These are phyloP conservation scores for Seira sanloemensis DNA, from an alignment of 2,888 invertebrate species.

Conservation along the genomic window DNA sequence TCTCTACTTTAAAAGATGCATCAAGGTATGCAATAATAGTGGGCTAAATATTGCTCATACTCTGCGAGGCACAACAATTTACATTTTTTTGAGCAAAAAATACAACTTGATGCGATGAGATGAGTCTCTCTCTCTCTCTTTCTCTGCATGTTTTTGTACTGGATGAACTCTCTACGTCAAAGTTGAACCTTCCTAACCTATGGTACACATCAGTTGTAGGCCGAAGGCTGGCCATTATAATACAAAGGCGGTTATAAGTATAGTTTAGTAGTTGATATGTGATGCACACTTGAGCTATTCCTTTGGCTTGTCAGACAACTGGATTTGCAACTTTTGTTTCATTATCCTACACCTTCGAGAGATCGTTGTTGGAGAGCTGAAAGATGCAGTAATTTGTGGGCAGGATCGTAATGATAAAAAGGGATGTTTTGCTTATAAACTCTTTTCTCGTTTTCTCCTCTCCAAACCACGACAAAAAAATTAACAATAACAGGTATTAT, in stretches of 20 bases:
- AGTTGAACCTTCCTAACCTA: conserved; percentile 61
- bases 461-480: neutral
- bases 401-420: conserved; percentile 17
- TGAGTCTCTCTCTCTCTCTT: neutral
- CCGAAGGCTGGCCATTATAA: conserved; percentile 33
- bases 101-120: neutral
- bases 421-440: neutral
- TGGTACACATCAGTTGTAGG: conserved; percentile 47
- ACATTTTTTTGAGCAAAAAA: neutral
- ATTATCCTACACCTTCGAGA: neutral
- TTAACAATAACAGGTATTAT: conserved; percentile 14
- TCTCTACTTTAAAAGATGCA: neutral
- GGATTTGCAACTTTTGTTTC: conserved; percentile 72
- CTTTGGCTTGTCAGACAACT: conserved; percentile 62
- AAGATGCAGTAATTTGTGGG: conserved; percentile 19
- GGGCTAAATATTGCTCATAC: neutral
- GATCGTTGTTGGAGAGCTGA: neutral
- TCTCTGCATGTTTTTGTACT: conserved; percentile 49
- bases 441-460: neutral
- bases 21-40: neutral
- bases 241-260: neutral
- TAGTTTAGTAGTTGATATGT: neutral
- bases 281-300: neutral
- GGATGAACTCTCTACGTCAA: conserved; percentile 66
- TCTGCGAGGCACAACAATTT: conserved; percentile 1